Conservation (phyloP, 92 coral and sea anemone species). For the Paragorgia papillata region DNA sequence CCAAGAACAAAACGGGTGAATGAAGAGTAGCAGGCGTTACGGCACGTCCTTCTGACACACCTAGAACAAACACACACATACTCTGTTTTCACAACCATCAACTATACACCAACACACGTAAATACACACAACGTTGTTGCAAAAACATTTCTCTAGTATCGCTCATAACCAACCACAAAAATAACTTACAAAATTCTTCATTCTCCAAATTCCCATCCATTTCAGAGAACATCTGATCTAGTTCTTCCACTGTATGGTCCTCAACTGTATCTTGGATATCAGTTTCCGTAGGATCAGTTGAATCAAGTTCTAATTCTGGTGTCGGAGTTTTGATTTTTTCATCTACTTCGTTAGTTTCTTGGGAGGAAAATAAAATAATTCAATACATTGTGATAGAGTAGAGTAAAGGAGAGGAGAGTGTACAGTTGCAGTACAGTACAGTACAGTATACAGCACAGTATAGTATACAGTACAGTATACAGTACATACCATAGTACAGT, state of each 20-base stretch:
- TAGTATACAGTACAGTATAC: too few relatives aligned
- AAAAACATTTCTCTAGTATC: too few relatives aligned
- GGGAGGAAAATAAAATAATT: too few relatives aligned
- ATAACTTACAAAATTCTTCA: slow-evolving; percentile 12
- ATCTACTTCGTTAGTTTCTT: background rate
- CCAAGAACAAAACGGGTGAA: slow-evolving; percentile 24
- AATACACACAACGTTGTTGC: too few relatives aligned
- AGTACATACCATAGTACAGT: too few relatives aligned
- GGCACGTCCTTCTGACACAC: slow-evolving; percentile 3
- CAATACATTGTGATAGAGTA: too few relatives aligned
- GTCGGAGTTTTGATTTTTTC: background rate
- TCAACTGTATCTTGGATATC: background rate
- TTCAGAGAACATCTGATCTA: background rate
- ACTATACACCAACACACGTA: too few relatives aligned
- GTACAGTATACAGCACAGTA: too few relatives aligned
- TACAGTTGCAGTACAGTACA: too few relatives aligned
- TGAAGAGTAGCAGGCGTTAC: slow-evolving; percentile 6
- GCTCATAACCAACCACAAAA: too few relatives aligned
- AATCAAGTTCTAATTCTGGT: background rate
- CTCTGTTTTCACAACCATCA: too few relatives aligned
- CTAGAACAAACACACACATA: background rate
- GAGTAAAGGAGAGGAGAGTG: too few relatives aligned
- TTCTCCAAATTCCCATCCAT: background rate
- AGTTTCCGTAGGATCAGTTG: background rate
- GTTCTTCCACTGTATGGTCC: background rate